Conservation (phyloP, 2,797 vertebrate species). For the Coregonus sp. region DNA sequence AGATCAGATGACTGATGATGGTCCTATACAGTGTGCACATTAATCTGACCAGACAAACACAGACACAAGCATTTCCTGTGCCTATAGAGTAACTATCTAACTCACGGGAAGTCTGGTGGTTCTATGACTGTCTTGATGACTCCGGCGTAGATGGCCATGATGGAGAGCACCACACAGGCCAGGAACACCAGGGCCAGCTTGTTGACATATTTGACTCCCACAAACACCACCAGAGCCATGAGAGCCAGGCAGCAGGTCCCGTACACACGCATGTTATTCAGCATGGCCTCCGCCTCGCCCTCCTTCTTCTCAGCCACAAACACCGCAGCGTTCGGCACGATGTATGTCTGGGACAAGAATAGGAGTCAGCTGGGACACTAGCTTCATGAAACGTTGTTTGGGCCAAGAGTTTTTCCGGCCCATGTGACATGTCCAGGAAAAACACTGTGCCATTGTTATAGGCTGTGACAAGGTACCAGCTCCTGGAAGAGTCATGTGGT, state of each 20-base stretch:
- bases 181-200: constrained; percentile 94
- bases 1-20: background rate
- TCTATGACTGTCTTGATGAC: constrained; percentile 85
- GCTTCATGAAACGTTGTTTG: background rate
- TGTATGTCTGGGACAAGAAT: constrained; percentile 80
- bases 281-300: constrained; percentile 48
- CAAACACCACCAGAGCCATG: constrained; percentile 93
- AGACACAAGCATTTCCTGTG: background rate
- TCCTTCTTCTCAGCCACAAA: constrained; percentile 59
- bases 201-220: constrained; percentile 96
- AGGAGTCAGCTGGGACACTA: background rate
- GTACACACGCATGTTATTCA: constrained; percentile 89
- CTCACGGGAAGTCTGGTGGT: constrained; percentile 84
- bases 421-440: background rate
- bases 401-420: background rate
- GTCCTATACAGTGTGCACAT: too few species aligned
- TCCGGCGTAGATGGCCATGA: constrained; percentile 93
- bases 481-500: too few species aligned
- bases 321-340: constrained; percentile 79
- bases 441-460: background rate
- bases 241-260: constrained; percentile 85
- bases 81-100: constrained; percentile 6
- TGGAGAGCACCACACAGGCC: constrained; percentile 92
- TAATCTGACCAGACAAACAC: background rate
- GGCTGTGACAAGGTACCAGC: too few species aligned